phyloP scores from a whole-genome alignment of 1,140 invertebrate genomes.

The Bombus soroeensis region DNA sequence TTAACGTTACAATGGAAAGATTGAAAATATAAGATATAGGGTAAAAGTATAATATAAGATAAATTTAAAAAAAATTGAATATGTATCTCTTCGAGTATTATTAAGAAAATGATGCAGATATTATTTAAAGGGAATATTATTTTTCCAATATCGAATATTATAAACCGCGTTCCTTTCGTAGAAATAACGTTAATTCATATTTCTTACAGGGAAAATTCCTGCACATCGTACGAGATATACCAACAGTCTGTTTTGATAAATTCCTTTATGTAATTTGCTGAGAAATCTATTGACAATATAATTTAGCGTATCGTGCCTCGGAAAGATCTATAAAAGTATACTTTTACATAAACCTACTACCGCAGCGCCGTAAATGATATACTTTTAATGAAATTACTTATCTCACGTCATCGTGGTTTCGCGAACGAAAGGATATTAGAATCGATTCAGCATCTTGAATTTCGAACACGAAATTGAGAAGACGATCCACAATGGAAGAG shows the following conservation, averaged over 20 bases:
- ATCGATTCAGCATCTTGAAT: conserved; percentile 21
- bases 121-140: not conserved
- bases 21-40: too few species aligned
- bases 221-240: too few species aligned
- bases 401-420: not conserved
- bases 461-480: not conserved
- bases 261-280: not conserved
- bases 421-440: conserved; percentile 9
- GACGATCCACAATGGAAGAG: conserved; percentile 6
- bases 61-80: not conserved
- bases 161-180: too few species aligned
- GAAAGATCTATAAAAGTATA: not conserved
- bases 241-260: not conserved
- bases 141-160: not conserved
- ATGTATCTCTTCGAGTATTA: too few species aligned
- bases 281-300: not conserved
- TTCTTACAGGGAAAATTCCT: too few species aligned
- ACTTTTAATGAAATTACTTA: conserved; percentile 39
- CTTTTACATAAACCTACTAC: not conserved
- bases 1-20: too few species aligned
- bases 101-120: not conserved
- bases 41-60: not conserved
- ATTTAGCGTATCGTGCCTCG: not conserved
- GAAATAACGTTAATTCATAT: too few species aligned
- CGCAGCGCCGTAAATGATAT: not conserved